phyloP scores from a whole-genome alignment of 2,113 vertebrate species.

The Podocnemis expansa region DNA sequence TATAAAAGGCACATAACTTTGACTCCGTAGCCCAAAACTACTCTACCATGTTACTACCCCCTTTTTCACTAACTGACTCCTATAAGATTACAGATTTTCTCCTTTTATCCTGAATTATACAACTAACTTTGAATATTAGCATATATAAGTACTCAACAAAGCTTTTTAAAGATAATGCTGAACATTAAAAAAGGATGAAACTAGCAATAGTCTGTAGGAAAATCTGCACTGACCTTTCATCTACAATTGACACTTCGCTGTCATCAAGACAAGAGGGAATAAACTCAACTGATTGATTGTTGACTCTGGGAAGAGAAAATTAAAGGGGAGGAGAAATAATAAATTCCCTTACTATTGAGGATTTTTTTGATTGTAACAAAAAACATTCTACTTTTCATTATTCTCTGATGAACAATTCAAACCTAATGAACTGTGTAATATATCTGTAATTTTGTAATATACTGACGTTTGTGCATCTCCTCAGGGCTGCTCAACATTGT shows the following conservation, averaged over 20 bases:
- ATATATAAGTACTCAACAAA: not conserved
- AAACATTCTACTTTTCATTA: not conserved
- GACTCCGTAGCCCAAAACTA: rapidly evolving
- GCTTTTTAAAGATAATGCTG: rapidly evolving
- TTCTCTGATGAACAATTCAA: conserved; percentile 10
- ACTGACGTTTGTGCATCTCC: not conserved
- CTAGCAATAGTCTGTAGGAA: not conserved
- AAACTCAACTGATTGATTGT: conserved; percentile 10
- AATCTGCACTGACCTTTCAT: not conserved
- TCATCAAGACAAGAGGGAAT: not conserved
- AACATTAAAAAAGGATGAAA: not conserved
- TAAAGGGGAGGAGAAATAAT: conserved; percentile 25
- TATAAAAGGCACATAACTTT: rapidly evolving
- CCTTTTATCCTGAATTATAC: rapidly evolving
- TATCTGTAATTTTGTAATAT: conserved; percentile 25
- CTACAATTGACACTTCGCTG: not conserved
- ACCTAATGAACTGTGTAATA: conserved; percentile 38
- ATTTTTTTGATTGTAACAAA: conserved; percentile 49
- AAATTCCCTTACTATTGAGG: not conserved
- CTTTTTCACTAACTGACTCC: not conserved
- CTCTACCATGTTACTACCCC: not conserved
- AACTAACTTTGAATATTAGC: rapidly evolving
- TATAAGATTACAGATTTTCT: not conserved
- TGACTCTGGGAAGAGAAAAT: not conserved
- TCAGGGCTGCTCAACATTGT: not conserved